phyloP scores from a whole-genome alignment of 2,888 invertebrate species.

The Heliconius cydno region DNA sequence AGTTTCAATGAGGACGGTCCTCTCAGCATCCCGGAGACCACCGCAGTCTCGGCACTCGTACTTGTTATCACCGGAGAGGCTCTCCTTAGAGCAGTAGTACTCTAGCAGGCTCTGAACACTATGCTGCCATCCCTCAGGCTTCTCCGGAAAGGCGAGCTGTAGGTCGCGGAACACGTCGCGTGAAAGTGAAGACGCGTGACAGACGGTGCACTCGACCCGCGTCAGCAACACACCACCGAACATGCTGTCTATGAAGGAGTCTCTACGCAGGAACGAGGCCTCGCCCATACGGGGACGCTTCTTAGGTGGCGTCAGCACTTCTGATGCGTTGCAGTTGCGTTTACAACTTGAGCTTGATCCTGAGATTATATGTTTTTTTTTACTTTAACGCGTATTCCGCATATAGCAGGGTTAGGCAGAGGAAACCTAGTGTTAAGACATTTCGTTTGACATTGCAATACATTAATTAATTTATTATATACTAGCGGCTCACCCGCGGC shows the following conservation, averaged over 20 bases:
- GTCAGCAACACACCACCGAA: slow-evolving; percentile 91
- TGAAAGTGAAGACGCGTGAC: slow-evolving; percentile 88
- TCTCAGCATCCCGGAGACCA: slow-evolving; percentile 89
- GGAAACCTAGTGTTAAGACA: too few relatives aligned
- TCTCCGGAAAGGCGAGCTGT: slow-evolving; percentile 89
- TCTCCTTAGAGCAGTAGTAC: slow-evolving; percentile 90
- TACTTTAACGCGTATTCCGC: background rate
- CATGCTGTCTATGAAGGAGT: slow-evolving; percentile 84
- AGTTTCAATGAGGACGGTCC: slow-evolving; percentile 83
- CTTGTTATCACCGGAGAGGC: slow-evolving; percentile 89
- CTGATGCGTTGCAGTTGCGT: slow-evolving; percentile 52
- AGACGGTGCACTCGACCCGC: slow-evolving; percentile 88
- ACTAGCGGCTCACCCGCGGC: too few relatives aligned
- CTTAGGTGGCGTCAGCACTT: slow-evolving; percentile 51
- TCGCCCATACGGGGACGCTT: slow-evolving; percentile 62
- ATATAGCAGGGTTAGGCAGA: too few relatives aligned
- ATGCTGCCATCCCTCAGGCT: slow-evolving; percentile 72
- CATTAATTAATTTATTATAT: too few relatives aligned
- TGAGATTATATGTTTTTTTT: slow-evolving; percentile 45
- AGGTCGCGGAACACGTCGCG: slow-evolving; percentile 92
- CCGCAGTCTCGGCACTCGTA: slow-evolving; percentile 92
- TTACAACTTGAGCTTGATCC: slow-evolving; percentile 62
- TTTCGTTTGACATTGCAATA: too few relatives aligned
- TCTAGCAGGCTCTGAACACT: slow-evolving; percentile 91
- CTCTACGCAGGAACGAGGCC: slow-evolving; percentile 58